Evolutionary conservation across 2,113 vertebrate genomes (phyloP), one percentile per base, ranked within the genome.

Genomic region (Origma solitaria): DNA sequence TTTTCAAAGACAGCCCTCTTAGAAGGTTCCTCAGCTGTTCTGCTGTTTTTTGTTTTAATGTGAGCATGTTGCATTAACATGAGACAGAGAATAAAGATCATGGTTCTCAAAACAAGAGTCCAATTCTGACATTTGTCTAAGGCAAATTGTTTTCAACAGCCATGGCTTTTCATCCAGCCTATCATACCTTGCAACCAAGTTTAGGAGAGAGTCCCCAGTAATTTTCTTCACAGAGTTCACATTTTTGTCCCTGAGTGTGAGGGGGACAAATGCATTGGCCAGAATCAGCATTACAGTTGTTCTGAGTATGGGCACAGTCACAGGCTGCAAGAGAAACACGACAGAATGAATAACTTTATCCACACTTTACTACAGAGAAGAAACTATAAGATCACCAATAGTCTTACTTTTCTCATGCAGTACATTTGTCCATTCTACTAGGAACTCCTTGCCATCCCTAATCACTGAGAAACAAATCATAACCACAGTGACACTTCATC

Each of bases 181-280:
- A 70, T 7, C 18, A 30, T 96, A 99, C 99, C 99, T 99, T 97
- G 95, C 99, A 99, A 56, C 99, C 99, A 3, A 85, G 92, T 37
- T 97, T 42, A 24, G 68, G 89, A 96, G 99, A 92, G 2, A 97
- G 98, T 70, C 98, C 98, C 99, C 99, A 99, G 97, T 98, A 96
- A 38, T 97, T 98, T 22, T 97, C 89, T 75, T 98, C 96, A 92
- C 99, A 99, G 25, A 91, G 85, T 79, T 99, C 97, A 86, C 99
- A 99, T 76, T 97, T 98, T 25, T 82, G 91, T 24, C 99, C 99
- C 31, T 6, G 60, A 19, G 99, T 99, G 88, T 99, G 98, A 87
- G 98, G 96, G 2, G 99, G 98, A 89, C 99, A 99, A 95, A 98
- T 97, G 49, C 99, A 99, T 51, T 97, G 95, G 21, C 99, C 99